phyloP scores from a whole-genome alignment of 2,113 vertebrate genomes.

The Tachysurus vachellii region DNA sequence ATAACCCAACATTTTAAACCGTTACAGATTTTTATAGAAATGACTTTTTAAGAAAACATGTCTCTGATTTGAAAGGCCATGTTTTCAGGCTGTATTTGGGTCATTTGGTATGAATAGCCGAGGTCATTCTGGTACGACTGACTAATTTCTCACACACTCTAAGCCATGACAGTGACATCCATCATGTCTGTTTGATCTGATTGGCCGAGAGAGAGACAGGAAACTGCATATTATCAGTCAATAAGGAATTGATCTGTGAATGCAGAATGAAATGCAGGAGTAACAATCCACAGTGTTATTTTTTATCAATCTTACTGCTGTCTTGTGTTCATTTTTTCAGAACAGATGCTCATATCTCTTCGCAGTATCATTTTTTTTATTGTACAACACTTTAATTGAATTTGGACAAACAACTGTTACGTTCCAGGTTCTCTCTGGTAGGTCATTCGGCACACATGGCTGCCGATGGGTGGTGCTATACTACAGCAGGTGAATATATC shows the following conservation, averaged over 20 bases:
- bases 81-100: conserved; percentile 14
- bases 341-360: background rate
- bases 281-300: background rate
- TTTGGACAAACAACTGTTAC: conserved; percentile 7
- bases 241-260: conserved; percentile 33
- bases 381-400: background rate
- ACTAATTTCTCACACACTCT: conserved; percentile 69
- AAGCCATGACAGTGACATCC: conserved; percentile 62
- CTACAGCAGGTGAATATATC: conserved; percentile 56
- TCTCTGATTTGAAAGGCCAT: background rate
- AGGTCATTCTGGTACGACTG: conserved; percentile 65
- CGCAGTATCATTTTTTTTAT: background rate
- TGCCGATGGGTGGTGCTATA: conserved; percentile 72
- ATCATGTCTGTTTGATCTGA: conserved; percentile 61
- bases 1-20: background rate
- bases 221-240: conserved; percentile 46
- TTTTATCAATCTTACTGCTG: background rate
- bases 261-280: conserved; percentile 7
- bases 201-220: conserved; percentile 49
- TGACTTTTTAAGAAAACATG: background rate
- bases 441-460: background rate
- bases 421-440: background rate
- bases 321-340: background rate
- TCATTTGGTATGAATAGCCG: conserved; percentile 39
- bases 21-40: background rate